Evolutionary conservation across 2,888 invertebrate genomes (phyloP), one percentile per base, ranked within the genome.

Genomic region (Pseudococcus longispinus): DNA sequence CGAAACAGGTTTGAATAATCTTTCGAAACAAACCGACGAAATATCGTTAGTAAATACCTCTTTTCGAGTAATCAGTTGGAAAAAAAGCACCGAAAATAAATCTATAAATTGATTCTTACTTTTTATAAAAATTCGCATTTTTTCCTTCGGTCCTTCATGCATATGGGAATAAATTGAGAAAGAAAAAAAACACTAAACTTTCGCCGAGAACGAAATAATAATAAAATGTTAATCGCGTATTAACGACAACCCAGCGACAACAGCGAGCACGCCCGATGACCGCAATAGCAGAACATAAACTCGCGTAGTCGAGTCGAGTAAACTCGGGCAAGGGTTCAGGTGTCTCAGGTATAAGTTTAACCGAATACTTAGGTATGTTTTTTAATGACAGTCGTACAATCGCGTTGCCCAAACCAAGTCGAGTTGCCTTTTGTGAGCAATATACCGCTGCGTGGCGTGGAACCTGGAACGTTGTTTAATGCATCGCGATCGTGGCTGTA

Each of bases 271-370:
- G 83, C 83, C 83, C 83, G 83, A 55, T 83, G 83, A 83, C 83
- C 83, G 83, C 83, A 42, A 83, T 83, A 83, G 51, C 29, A 83
- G 51, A 83, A 83, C 83, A 13, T 26, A 9, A 83, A 83, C 83
- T 83, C 83, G 55, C 44, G 46, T 46, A 83, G 51, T 83, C 51
- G 46, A 51, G 51, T 51, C 51, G 23, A 60, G 8, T 23, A 32
- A 46, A 83, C 83, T 83, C 83, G 83, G 83, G 32, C 83, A 83
- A 83, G 83, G 83, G 83, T 83, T 83, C 83, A 83, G 55, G 83
- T 83, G 83, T 83, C 51, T 51, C 51, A 83, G 83, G 83, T 83
- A 55, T 51, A 42, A 80, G 37, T 37, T 80, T 80, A 83, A 83
- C 83, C 26, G 83, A 83, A 83, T 83, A 77, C 83, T 83, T 51